These are phyloP conservation scores for Psilopogon haemacephalus DNA, from an alignment of 2,113 vertebrate genomes.

Conservation along the genomic window DNA sequence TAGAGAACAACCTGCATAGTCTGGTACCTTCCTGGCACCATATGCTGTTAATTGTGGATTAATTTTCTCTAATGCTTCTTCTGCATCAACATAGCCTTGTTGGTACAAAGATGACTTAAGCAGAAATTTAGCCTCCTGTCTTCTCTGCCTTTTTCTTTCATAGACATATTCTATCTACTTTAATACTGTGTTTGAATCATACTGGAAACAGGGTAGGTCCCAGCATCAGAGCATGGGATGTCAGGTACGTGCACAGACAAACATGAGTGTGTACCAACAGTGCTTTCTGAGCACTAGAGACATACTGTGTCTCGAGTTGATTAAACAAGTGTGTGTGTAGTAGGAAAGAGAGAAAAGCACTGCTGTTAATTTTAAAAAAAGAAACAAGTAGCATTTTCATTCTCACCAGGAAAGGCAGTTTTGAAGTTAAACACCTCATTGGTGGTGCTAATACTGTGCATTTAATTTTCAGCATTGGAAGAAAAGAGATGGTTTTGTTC, in stretches of 20 bases:
- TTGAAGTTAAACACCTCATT: conserved; percentile 73
- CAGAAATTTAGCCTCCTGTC: not conserved
- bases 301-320: not conserved
- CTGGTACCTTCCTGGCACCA: not conserved
- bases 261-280: not conserved
- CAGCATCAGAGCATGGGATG: not conserved
- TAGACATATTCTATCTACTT: not conserved
- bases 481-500: conserved; percentile 63
- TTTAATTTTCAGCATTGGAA: conserved; percentile 71
- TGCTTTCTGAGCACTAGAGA: not conserved
- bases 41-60: not conserved
- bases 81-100: not conserved
- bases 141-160: not conserved
- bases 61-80: not conserved
- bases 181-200: not conserved
- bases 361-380: conserved; percentile 56
- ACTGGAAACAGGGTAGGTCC: not conserved
- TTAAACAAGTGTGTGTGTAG: not conserved
- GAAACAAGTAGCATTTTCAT: conserved; percentile 67
- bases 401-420: conserved; percentile 73
- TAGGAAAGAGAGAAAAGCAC: not conserved
- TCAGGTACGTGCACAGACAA: not conserved
- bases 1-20: not conserved
- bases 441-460: conserved; percentile 63
- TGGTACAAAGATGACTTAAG: not conserved